A percentile compares a stretch with the other conserved stretches of the same genome.
Evolutionary conservation across 2,888 invertebrate genomes (phyloP).

Genomic region (Eugnorisma glareosa): DNA sequence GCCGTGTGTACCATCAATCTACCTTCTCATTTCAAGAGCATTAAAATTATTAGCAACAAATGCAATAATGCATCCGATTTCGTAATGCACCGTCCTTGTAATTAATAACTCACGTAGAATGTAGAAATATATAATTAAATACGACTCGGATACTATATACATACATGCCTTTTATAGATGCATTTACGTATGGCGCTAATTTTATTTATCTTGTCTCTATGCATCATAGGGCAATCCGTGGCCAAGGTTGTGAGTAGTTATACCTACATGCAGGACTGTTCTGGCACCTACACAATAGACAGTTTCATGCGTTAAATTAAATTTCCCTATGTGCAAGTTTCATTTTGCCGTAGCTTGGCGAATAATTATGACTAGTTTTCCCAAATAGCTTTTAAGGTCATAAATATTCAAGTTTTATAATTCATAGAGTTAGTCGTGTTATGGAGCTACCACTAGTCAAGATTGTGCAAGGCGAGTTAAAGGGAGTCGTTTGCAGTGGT

Average conservation of each 20-base stretch:
- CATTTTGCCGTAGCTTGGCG: conserved; percentile 41
- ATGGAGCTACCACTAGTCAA: conserved; percentile 78
- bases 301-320: conserved; percentile 36
- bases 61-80: conserved; percentile 10
- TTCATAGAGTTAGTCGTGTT: conserved; percentile 66
- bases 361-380: conserved; percentile 29
- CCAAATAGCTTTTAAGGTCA: neutral
- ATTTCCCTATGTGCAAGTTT: conserved; percentile 26
- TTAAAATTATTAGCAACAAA: neutral
- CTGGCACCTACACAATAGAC: conserved; percentile 62
- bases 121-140: conserved; percentile 17
- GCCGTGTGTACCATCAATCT: conserved; percentile 2
- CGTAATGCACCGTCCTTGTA: neutral
- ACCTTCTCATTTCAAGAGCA: conserved; percentile 21
- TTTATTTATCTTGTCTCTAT: conserved; percentile 35
- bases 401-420: conserved; percentile 39
- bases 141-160: neutral
- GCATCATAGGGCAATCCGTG: conserved; percentile 31
- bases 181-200: conserved; percentile 21
- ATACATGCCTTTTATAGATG: conserved; percentile 1
- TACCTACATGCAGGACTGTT: conserved; percentile 9
- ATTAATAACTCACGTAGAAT: conserved; percentile 17
- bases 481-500: conserved; percentile 77
- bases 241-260: conserved; percentile 42
- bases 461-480: conserved; percentile 80